Conservation (phyloP, 2,888 invertebrate genomes). For the Trachelus tabidus region DNA sequence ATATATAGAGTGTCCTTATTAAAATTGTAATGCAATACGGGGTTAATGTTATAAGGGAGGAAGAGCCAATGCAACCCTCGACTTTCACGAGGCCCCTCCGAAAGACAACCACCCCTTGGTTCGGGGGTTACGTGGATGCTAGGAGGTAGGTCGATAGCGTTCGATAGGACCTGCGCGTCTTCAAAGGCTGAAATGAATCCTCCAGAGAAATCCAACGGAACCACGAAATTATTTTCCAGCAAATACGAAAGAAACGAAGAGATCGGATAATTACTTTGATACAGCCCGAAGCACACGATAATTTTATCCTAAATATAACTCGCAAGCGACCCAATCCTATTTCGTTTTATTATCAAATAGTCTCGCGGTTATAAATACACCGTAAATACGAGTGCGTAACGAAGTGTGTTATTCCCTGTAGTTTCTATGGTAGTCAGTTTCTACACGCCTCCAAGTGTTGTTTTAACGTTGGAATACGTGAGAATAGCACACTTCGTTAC, state of each 20-base stretch:
- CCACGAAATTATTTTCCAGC: background rate
- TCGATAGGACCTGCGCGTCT: background rate
- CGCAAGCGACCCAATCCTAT: background rate
- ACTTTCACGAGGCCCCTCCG: constrained; percentile 29
- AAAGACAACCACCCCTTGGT: constrained; percentile 44
- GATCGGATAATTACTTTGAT: background rate
- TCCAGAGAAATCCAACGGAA: background rate
- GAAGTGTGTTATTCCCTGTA: no score
- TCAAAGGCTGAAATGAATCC: background rate
- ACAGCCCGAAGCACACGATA: background rate
- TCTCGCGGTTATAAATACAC: background rate
- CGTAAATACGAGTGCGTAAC: no score
- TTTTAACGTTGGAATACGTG: no score
- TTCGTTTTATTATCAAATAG: background rate
- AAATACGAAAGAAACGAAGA: background rate
- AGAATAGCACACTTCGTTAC: no score
- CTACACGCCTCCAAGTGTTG: no score
- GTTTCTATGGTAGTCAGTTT: no score
- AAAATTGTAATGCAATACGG: constrained; percentile 64
- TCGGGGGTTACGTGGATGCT: background rate
- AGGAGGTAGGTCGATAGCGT: background rate
- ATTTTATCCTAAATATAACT: background rate
- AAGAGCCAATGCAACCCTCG: background rate
- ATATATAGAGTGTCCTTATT: constrained; percentile 42
- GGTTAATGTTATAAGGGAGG: constrained; percentile 41